phyloP scores from a whole-genome alignment of 2,888 invertebrate genomes.

The Drosophila paucipuncta region DNA sequence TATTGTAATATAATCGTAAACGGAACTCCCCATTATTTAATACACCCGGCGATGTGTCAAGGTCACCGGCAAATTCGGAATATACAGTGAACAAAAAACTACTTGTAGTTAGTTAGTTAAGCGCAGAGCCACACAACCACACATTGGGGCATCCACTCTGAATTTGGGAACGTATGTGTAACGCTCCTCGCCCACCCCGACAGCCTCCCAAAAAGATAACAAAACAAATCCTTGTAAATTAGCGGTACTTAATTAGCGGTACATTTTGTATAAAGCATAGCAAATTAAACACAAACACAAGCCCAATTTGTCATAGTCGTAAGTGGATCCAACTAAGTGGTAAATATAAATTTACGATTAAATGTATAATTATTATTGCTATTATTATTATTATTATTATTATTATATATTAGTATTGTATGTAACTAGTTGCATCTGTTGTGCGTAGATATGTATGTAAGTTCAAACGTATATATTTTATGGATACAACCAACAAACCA shows the following conservation, averaged over 20 bases:
- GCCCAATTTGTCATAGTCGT: conserved; percentile 73
- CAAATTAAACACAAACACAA: conserved; percentile 52
- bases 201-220: background rate
- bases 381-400: conserved; percentile 55
- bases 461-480: conserved; percentile 75
- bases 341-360: conserved; percentile 36
- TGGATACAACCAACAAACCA: conserved; percentile 49
- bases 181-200: conserved; percentile 4
- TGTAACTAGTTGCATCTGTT: conserved; percentile 71
- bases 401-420: conserved; percentile 50
- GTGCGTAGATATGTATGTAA: conserved; percentile 72
- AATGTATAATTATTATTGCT: conserved; percentile 49
- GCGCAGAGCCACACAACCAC: conserved; percentile 43
- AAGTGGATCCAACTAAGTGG: conserved; percentile 50
- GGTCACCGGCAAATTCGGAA: conserved; percentile 78
- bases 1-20: conserved; percentile 28
- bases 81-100: conserved; percentile 83
- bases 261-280: conserved; percentile 74
- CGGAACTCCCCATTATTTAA: conserved; percentile 34
- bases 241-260: conserved; percentile 71
- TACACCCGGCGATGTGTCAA: conserved; percentile 20
- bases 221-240: conserved; percentile 59
- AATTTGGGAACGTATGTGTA: background rate
- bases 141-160: conserved; percentile 35
- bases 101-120: conserved; percentile 76